phyloP scores from a whole-genome alignment of 2,113 vertebrate genomes.

The Poicephalus gulielmi region DNA sequence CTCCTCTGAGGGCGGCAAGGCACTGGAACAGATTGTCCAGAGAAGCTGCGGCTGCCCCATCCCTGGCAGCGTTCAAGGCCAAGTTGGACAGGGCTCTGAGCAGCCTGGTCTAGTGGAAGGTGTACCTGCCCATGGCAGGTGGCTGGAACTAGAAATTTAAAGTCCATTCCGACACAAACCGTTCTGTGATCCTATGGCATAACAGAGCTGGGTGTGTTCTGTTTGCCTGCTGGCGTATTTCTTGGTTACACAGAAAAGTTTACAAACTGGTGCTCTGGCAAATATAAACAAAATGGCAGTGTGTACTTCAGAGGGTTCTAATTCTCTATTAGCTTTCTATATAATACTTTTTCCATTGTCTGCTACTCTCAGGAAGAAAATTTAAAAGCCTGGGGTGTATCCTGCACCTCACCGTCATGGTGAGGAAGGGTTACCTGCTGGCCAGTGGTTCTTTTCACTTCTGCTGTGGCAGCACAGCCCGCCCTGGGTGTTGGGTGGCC shows the following conservation, averaged over 20 bases:
- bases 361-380: neutral
- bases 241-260: neutral
- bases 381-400: fast-evolving
- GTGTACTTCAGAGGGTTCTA: neutral
- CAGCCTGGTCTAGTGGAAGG: neutral
- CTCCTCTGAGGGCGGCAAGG: neutral
- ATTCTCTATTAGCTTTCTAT: neutral
- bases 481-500: neutral
- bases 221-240: conserved; percentile 33
- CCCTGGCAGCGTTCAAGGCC: neutral
- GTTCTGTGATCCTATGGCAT: neutral
- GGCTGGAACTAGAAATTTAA: neutral
- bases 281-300: conserved; percentile 15
- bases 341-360: neutral
- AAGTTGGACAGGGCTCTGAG: neutral
- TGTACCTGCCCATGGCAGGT: neutral
- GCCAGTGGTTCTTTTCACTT: neutral
- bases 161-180: neutral
- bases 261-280: neutral
- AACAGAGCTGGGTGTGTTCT: neutral
- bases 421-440: neutral
- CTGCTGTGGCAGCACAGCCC: neutral
- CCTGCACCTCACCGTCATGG: fast-evolving
- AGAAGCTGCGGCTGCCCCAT: neutral
- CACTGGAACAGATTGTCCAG: neutral